These are phyloP conservation scores for Epistrophella euchroma DNA, from an alignment of 2,888 invertebrate genomes.

Conservation along the genomic window DNA sequence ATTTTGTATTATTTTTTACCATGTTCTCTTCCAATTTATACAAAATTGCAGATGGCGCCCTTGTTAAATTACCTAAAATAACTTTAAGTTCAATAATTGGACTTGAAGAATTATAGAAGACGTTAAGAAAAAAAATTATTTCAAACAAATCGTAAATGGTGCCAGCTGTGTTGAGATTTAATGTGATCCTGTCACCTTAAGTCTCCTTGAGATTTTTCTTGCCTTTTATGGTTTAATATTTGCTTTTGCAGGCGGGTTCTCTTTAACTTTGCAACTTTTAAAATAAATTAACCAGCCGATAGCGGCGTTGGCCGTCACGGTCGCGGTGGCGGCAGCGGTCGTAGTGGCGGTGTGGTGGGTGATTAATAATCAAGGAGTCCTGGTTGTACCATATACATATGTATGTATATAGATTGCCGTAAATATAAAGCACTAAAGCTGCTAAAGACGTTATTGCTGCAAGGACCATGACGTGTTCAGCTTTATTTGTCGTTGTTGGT, in stretches of 20 bases:
- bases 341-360: conserved; percentile 27
- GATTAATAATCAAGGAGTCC: conserved; percentile 60
- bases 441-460: conserved; percentile 31
- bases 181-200: conserved; percentile 70
- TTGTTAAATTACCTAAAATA: conserved; percentile 33
- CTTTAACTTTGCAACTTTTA: neutral
- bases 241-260: conserved; percentile 35
- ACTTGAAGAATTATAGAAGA: neutral
- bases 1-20: neutral
- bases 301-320: neutral
- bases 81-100: conserved; percentile 35
- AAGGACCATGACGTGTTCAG: neutral
- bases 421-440: conserved; percentile 28
- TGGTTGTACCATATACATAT: neutral
- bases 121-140: conserved; percentile 13
- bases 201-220: conserved; percentile 26
- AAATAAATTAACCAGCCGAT: neutral
- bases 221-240: conserved; percentile 25
- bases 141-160: conserved; percentile 66
- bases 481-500: neutral
- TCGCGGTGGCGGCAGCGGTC: too few relatives aligned
- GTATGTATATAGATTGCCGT: neutral
- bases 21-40: neutral
- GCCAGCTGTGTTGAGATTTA: conserved; percentile 73
- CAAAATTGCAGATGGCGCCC: conserved; percentile 58